These are phyloP conservation scores for Fabriciana adippe DNA, from an alignment of 2,888 invertebrate genomes.

Conservation along the genomic window DNA sequence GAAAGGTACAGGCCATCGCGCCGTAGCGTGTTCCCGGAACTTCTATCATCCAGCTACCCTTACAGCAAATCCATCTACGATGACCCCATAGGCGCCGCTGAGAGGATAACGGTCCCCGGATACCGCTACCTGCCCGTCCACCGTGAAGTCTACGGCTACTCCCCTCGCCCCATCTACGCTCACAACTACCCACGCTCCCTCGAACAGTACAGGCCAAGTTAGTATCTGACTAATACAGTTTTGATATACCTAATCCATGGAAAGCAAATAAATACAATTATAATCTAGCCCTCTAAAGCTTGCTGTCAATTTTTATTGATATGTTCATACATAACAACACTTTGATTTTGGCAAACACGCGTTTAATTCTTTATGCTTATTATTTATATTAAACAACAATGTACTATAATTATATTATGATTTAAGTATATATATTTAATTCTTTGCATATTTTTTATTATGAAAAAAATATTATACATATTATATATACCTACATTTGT, in stretches of 20 bases:
- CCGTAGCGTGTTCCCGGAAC: conserved; percentile 89
- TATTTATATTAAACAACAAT: conserved; percentile 14
- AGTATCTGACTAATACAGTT: conserved; percentile 69
- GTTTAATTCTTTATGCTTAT: conserved; percentile 30
- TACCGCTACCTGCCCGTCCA: conserved; percentile 96
- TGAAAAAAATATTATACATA: conserved; percentile 4
- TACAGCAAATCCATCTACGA: conserved; percentile 94
- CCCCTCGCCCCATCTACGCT: conserved; percentile 92
- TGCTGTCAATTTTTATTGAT: conserved; percentile 30
- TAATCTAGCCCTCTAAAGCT: conserved; percentile 32
- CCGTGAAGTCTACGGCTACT: conserved; percentile 94
- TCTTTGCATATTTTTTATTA: neutral
- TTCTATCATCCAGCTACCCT: conserved; percentile 86
- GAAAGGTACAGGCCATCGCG: conserved; percentile 88
- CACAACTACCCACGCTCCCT: conserved; percentile 90
- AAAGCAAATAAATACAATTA: conserved; percentile 14
- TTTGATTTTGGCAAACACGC: conserved; percentile 33
- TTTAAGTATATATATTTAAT: neutral
- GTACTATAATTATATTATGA: neutral
- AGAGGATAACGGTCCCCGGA: conserved; percentile 93
- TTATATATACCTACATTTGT: conserved; percentile 8
- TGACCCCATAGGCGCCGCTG: conserved; percentile 90
- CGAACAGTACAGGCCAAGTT: conserved; percentile 92
- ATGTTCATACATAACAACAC: conserved; percentile 32
- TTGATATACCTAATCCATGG: neutral